Conservation (phyloP, 2,797 vertebrate species). For the Coranthus polyacanthus region DNA sequence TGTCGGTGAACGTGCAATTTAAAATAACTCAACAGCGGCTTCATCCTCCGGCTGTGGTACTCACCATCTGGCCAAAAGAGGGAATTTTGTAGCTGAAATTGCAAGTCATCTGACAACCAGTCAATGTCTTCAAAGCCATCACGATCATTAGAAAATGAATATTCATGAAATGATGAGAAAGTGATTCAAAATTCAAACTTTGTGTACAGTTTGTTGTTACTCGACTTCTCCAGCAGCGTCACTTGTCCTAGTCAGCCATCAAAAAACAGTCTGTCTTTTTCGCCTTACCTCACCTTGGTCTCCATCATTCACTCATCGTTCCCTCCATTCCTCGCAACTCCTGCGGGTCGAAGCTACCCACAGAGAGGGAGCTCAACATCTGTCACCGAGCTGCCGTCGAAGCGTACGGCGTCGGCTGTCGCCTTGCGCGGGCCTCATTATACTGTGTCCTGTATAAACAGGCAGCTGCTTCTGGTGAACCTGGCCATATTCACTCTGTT, state of each 20-base stretch:
- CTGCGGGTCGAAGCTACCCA: constrained; percentile 64
- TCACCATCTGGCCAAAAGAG: too few relatives aligned
- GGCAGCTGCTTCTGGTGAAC: constrained; percentile 62
- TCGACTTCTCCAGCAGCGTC: constrained; percentile 20
- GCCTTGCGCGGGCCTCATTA: constrained; percentile 62
- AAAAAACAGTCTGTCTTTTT: not conserved
- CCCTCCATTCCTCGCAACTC: constrained; percentile 26
- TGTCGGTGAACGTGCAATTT: too few relatives aligned
- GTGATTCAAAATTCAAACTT: too few relatives aligned
- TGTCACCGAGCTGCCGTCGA: constrained; percentile 85
- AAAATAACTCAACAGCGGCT: too few relatives aligned
- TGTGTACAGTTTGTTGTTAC: not conserved
- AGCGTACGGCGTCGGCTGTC: constrained; percentile 74
- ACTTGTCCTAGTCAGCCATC: constrained; percentile 9
- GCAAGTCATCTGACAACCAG: too few relatives aligned
- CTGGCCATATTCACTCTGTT: constrained; percentile 50
- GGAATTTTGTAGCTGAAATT: too few relatives aligned
- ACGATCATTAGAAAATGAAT: too few relatives aligned
- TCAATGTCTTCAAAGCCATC: too few relatives aligned
- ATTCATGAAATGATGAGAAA: too few relatives aligned
- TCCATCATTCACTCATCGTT: constrained; percentile 22
- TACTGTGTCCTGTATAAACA: constrained; percentile 79
- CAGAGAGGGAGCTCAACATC: constrained; percentile 78
- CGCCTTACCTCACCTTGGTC: constrained; percentile 20
- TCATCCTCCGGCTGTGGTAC: too few relatives aligned